Evolutionary conservation across 2,113 vertebrate species (phyloP).

Genomic region (Dipodomys ordii): DNA sequence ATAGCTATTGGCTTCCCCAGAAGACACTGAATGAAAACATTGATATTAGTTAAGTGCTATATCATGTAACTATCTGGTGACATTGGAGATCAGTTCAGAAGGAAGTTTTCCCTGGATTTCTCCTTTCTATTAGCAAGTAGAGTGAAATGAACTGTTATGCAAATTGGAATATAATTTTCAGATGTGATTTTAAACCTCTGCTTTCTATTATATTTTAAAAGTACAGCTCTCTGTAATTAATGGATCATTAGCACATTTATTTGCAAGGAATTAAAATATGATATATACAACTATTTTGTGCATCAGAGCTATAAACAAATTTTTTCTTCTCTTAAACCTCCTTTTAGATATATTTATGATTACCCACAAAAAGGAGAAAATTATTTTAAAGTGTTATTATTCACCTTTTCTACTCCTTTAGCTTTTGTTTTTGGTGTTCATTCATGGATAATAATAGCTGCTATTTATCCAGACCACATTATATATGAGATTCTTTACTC

Average conservation of each 20-base stretch:
- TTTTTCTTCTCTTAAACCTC: conserved; percentile 25
- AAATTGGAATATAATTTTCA: conserved; percentile 41
- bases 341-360: conserved; percentile 17
- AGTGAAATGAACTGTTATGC: not conserved
- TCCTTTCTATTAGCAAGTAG: not conserved
- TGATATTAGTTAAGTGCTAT: not conserved
- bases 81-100: conserved; percentile 22
- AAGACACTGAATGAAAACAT: conserved; percentile 38
- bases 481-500: not conserved
- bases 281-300: too few species aligned
- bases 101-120: conserved; percentile 11
- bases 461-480: conserved; percentile 7
- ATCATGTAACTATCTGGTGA: not conserved
- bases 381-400: conserved; percentile 6
- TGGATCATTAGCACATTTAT: conserved; percentile 8
- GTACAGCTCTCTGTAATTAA: not conserved
- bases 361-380: conserved; percentile 26
- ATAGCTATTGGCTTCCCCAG: not conserved
- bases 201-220: conserved; percentile 27
- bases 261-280: conserved; percentile 44
- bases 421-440: not conserved
- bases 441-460: conserved; percentile 10
- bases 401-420: not conserved
- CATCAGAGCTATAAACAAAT: not conserved
- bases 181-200: not conserved